A percentile compares a stretch with the other conserved stretches of the same genome.
phyloP scores from a whole-genome alignment of 2,888 invertebrate genomes.

The Acronicta psi region DNA sequence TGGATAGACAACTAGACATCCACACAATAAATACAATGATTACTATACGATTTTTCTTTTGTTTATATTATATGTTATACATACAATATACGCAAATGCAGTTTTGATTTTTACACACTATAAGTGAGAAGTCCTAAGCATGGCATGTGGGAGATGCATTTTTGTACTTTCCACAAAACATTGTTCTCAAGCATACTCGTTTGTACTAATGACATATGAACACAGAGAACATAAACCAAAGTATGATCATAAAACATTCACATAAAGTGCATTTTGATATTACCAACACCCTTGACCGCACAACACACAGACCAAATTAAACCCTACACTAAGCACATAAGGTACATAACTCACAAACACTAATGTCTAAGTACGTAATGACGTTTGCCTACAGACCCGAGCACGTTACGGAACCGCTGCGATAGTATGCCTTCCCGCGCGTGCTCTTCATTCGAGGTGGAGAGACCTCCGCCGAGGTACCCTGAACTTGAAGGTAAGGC shows the following conservation, averaged over 20 bases:
- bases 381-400: conserved; percentile 75
- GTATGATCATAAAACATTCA: neutral
- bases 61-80: no score
- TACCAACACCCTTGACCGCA: neutral
- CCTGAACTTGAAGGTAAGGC: conserved; percentile 62
- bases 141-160: no score
- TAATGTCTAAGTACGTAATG: conserved; percentile 20
- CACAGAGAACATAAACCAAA: conserved; percentile 1
- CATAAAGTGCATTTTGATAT: conserved; percentile 6
- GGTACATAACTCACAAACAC: conserved; percentile 5
- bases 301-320: conserved; percentile 12
- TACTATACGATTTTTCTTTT: no score
- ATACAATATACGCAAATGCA: no score
- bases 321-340: conserved; percentile 21
- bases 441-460: conserved; percentile 92
- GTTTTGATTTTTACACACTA: no score
- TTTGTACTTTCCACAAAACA: no score
- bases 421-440: conserved; percentile 95
- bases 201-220: neutral
- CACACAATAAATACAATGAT: neutral
- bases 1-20: conserved; percentile 7
- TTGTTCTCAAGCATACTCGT: neutral
- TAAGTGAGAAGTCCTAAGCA: no score
- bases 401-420: conserved; percentile 91
- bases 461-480: conserved; percentile 78